Conservation (phyloP, 1,140 invertebrate species). For the Brachionus paranguensis region DNA sequence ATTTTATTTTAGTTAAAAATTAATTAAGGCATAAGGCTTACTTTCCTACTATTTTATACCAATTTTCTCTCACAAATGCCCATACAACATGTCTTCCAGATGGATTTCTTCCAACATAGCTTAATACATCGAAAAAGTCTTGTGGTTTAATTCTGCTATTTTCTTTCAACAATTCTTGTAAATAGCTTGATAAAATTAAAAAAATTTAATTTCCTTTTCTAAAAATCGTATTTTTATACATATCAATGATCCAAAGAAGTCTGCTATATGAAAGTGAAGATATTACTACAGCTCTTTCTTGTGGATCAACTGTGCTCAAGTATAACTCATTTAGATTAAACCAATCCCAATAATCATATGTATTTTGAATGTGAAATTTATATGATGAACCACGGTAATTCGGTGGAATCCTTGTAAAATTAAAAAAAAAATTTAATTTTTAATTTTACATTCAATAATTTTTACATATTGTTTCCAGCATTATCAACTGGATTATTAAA, state of each 20-base stretch:
- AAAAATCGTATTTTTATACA: not conserved
- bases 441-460: not conserved
- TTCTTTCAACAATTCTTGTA: not conserved
- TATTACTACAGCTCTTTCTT: not conserved
- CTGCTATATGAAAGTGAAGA: not conserved
- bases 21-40: not conserved
- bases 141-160: not conserved
- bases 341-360: slow-evolving; percentile 26
- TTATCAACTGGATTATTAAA: not conserved
- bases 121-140: slow-evolving; percentile 32
- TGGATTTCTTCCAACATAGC: not conserved
- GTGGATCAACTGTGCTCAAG: not conserved
- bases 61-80: slow-evolving; percentile 4
- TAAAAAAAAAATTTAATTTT: not conserved
- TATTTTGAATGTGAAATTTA: slow-evolving; percentile 28
- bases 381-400: slow-evolving; percentile 11
- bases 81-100: slow-evolving; percentile 5
- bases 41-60: not conserved
- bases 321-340: slow-evolving; percentile 4
- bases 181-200: not conserved
- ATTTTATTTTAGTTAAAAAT: not conserved
- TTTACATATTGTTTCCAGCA: not conserved
- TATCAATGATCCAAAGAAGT: slow-evolving; percentile 25
- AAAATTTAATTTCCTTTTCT: not conserved
- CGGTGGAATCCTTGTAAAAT: not conserved